Evolutionary conservation across 1,140 invertebrate species (phyloP), one percentile per base, ranked within the genome.

Genomic region (Drosophila obscura): DNA sequence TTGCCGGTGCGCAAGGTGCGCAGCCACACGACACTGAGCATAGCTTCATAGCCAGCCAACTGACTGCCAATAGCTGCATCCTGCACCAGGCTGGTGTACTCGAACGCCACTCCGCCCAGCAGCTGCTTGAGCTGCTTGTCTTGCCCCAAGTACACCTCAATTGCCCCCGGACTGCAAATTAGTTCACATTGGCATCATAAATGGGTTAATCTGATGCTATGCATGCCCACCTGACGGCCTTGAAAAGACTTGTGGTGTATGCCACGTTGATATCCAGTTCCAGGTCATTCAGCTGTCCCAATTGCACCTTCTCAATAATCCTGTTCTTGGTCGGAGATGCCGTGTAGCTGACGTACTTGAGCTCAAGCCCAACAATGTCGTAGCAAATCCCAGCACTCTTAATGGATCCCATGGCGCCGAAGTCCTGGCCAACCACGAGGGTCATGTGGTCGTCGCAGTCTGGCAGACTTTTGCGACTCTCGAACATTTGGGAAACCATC

Each of bases 311-410:
- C 11, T 67, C 16, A 5, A 81, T 0, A 2, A 77, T 5, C 35
- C 13, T 57, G 2, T 39, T 45, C 6, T 73, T 68, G 0, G 24
- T 0, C 5, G 63, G 49, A n/a, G 55, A 52, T 1, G 78, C 60
- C 8, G 73, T 73, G 15, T 82, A 81, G 24, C 43, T 39, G 2
- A 77, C 57, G 48, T 73, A 77, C 13, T 73, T 81, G 0, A 81
- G 9, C 15, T 53, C 48, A 0, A 50, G 7, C n/a, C 22, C 31
- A 2, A 39, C 0, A 4, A 82, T n/a, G 13, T 81, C 62, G 19
- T 58, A 81, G 55, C 78, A 81, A 0, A 81, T n/a, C 2, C 58
- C 78, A 1, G 55, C 19, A 6, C 5, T 58, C 45, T 82, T 82
- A 0, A 45, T 4, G 5, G 31, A 41, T 5, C 73, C 62, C 3